Base-by-base conservation (phyloP, 2,797 vertebrate genomes). In the Labroides dimidiatus region DNA sequence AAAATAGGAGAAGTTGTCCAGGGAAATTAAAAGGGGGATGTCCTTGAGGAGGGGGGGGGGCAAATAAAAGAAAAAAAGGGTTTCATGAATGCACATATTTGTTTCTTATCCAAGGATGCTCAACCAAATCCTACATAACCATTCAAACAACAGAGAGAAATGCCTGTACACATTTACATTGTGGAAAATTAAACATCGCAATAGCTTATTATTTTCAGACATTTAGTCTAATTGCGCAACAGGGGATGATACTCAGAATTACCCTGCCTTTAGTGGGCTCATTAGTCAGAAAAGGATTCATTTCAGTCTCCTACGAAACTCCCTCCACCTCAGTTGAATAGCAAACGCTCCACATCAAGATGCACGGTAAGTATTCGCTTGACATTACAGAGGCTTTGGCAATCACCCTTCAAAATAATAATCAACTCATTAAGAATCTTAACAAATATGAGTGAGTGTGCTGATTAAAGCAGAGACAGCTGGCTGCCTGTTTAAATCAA, bases 221-320 rank as follows among this genome's bases (percentile, higher is more conserved):
- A 70, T 79, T 33, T 66, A 56, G 56, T 44, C 75, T 88, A 90
- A 91, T 90, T 86, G 79, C 43, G 14, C 84, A 63, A 85, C 80
- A 72, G 80, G 86, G 81, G 73, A 83, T 51, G 69, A 68, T 58
- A 43, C 63, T 73, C 48, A 9, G 67, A 80, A 75, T 48, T 69
- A 73, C 15, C 42, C 44, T 51, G 68, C 77, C 85, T 87, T 82
- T 87, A 64, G 84, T 84, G 90, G 82, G 77, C 85, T 90, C 79
- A 89, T 91, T 89, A 90, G 60, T 1, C 56, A 21, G 64, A 47
- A 24, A 67, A 60, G 69, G 69, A 66, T 80, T 86, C 41, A 57
- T 77, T 81, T 78, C n/a, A 62, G 75, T 51, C 33, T 43, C 69
- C 81, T 52, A 61, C 53, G 58, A 84, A 78, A 53, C 55, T 53